Evolutionary conservation across 2,888 invertebrate genomes (phyloP).

Genomic region (Heliconius sara): DNA sequence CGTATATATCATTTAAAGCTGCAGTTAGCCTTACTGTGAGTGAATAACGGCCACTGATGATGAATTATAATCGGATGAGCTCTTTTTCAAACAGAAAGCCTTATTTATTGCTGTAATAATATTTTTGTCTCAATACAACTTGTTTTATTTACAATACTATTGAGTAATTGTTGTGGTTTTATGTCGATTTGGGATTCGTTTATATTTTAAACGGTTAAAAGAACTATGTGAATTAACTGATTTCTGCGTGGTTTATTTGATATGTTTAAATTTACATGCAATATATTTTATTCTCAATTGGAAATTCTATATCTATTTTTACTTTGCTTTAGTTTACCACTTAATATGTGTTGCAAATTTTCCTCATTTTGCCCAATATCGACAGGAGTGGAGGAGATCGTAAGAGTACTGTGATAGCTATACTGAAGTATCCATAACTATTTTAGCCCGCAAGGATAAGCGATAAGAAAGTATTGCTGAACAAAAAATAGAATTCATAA

Average conservation of each 20-base stretch:
- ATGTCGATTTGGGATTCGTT: background rate
- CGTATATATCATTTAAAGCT: constrained; percentile 17
- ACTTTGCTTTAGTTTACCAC: no score
- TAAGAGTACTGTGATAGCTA: no score
- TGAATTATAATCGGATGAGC: constrained; percentile 34
- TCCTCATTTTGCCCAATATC: no score
- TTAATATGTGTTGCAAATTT: no score
- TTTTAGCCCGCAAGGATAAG: no score
- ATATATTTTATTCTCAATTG: background rate
- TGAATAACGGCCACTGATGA: constrained; percentile 14
- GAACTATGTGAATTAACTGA: background rate
- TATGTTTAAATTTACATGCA: background rate
- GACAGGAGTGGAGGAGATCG: no score
- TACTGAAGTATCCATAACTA: no score
- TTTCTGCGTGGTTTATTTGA: background rate
- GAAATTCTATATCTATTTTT: no score
- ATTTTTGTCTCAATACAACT: constrained; percentile 11
- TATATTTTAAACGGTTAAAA: background rate
- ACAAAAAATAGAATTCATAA: background rate
- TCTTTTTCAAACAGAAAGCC: constrained; percentile 35
- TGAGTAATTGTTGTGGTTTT: constrained; percentile 5
- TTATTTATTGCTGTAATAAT: constrained; percentile 36
- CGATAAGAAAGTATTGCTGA: background rate
- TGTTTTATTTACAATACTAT: constrained; percentile 7
- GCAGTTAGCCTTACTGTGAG: constrained; percentile 18